Percentiles rank a stretch among this genome's conserved stretches.
phyloP scores from a whole-genome alignment of 2,797 vertebrate species.

The Sylvilagus floridanus region DNA sequence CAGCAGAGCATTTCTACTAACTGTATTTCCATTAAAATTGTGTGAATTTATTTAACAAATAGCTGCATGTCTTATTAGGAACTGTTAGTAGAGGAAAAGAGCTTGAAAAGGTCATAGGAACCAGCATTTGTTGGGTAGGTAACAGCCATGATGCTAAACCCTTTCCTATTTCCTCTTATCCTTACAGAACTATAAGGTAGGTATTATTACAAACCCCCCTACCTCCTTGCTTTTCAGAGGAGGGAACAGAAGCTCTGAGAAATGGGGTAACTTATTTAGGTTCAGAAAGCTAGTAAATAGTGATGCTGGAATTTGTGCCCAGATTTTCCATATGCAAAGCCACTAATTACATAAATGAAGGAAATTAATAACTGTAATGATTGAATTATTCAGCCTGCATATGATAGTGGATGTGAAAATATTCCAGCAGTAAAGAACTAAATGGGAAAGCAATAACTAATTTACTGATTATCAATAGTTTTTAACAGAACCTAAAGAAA shows the following conservation, averaged over 20 bases:
- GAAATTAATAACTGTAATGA: background rate
- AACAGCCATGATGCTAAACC: background rate
- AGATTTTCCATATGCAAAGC: constrained; percentile 7
- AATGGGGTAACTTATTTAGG: background rate
- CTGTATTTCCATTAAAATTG: constrained; percentile 21
- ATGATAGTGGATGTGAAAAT: constrained; percentile 14
- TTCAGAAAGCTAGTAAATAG: constrained; percentile 25
- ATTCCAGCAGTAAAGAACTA: constrained; percentile 19
- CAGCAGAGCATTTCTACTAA: background rate
- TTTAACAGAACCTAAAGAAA: constrained; percentile 26
- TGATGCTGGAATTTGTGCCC: background rate
- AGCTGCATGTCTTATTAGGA: background rate
- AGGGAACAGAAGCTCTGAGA: background rate
- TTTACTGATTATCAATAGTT: constrained; percentile 26
- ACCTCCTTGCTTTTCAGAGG: background rate
- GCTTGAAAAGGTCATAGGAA: background rate
- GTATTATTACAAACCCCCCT: background rate
- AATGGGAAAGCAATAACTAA: constrained; percentile 1
- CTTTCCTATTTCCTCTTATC: constrained; percentile 30
- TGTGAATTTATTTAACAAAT: constrained; percentile 41
- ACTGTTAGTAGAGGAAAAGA: constrained; percentile 29
- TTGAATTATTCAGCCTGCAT: background rate
- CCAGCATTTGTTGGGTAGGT: background rate
- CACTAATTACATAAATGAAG: background rate
- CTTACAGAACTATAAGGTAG: background rate